A percentile compares a stretch with the other conserved stretches of the same genome.
phyloP scores from a whole-genome alignment of 2,113 vertebrate species.

The Pogonocichla stellata region DNA sequence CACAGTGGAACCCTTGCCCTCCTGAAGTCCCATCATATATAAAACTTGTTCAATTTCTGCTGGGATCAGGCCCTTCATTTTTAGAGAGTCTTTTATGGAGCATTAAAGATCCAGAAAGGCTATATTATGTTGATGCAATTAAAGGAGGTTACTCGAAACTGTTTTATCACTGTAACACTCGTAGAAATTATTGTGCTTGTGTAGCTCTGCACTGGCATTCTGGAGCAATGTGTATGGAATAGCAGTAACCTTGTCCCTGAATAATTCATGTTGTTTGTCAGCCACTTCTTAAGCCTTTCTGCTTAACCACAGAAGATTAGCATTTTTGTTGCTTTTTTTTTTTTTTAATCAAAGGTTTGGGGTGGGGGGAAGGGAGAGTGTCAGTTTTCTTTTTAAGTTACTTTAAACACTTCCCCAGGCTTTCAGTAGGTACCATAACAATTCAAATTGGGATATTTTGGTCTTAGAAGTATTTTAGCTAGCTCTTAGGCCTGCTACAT shows the following conservation, averaged over 20 bases:
- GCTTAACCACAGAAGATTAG: slow-evolving; percentile 69
- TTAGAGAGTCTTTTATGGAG: not conserved
- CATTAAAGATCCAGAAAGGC: not conserved
- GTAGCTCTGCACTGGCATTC: slow-evolving; percentile 8
- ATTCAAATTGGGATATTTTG: slow-evolving; percentile 24
- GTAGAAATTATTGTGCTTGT: slow-evolving; percentile 37
- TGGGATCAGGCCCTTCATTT: not conserved
- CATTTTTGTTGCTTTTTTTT: slow-evolving; percentile 43
- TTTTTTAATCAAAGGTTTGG: slow-evolving; percentile 66
- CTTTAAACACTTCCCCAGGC: slow-evolving; percentile 58
- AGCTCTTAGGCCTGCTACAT: slow-evolving; percentile 21
- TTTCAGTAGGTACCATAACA: slow-evolving; percentile 19
- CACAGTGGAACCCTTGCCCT: not conserved
- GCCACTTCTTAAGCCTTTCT: slow-evolving; percentile 63
- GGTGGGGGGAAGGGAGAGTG: not conserved
- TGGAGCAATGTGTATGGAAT: slow-evolving; percentile 35
- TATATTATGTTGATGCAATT: not conserved
- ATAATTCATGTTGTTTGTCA: slow-evolving; percentile 75
- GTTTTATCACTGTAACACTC: not conserved
- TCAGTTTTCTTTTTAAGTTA: slow-evolving; percentile 32
- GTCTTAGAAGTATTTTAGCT: slow-evolving; percentile 31
- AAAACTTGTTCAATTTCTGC: not conserved
- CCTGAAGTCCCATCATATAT: not conserved
- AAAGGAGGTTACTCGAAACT: not conserved
- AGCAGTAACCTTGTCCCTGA: slow-evolving; percentile 52